phyloP scores from a whole-genome alignment of 2,797 vertebrate genomes.

The Mormyrus proboscirostris region DNA sequence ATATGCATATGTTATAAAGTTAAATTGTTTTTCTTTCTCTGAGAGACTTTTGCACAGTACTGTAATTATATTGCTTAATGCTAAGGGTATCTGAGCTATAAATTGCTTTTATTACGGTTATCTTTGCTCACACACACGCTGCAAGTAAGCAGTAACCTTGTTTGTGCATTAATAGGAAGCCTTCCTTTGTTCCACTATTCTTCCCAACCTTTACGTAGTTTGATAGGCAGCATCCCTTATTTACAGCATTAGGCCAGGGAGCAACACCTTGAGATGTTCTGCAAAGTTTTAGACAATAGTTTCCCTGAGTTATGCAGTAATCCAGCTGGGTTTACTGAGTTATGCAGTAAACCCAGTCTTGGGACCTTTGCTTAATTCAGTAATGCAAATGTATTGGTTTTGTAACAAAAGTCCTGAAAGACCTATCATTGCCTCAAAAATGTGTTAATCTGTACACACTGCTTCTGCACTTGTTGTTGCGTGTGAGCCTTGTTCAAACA shows the following conservation, averaged over 20 bases:
- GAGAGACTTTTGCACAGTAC: background rate
- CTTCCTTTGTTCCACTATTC: background rate
- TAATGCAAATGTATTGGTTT: no score
- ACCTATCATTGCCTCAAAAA: background rate
- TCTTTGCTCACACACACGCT: background rate
- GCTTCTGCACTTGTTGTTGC: background rate
- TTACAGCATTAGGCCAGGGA: background rate
- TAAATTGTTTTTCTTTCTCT: background rate
- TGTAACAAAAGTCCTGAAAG: background rate
- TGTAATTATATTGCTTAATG: background rate
- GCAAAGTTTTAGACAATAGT: background rate
- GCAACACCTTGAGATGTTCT: background rate
- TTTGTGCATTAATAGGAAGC: background rate
- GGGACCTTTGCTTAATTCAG: no score
- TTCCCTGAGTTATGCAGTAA: background rate
- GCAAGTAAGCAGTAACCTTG: background rate
- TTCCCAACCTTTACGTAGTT: background rate
- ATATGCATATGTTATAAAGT: background rate
- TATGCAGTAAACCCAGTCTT: no score
- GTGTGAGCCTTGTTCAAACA: background rate
- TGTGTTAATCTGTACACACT: background rate
- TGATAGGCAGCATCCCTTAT: background rate
- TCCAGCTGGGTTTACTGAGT: background rate
- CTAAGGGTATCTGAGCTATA: background rate
- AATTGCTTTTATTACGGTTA: background rate